Evolutionary conservation across 2,888 invertebrate genomes (phyloP).

Genomic region (Dastarcus helophoroides): DNA sequence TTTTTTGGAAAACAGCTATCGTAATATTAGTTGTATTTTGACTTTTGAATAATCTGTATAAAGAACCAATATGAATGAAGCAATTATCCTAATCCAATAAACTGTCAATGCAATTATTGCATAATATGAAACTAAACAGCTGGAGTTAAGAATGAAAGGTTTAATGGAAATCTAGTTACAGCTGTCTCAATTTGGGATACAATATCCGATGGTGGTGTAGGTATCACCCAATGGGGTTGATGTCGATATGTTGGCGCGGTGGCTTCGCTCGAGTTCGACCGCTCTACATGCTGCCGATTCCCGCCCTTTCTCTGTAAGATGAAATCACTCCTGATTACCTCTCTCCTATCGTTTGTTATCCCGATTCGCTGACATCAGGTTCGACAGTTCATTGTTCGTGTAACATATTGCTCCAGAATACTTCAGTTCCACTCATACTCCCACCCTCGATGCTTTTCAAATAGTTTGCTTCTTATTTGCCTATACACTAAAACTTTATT

Average conservation of each 20-base stretch:
- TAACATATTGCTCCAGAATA: conserved; percentile 32
- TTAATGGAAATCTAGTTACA: conserved; percentile 15
- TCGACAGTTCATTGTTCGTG: conserved; percentile 38
- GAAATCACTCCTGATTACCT: conserved; percentile 37
- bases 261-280: conserved; percentile 22
- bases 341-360: conserved; percentile 34
- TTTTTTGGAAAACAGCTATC: too few relatives aligned
- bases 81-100: too few relatives aligned
- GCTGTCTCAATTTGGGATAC: conserved; percentile 19
- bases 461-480: conserved; percentile 3
- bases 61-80: too few relatives aligned
- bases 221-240: conserved; percentile 19
- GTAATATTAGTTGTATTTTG: too few relatives aligned
- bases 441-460: neutral
- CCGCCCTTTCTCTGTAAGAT: conserved; percentile 39
- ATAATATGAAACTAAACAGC: too few relatives aligned
- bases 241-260: conserved; percentile 16
- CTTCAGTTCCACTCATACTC: conserved; percentile 1
- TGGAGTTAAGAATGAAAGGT: neutral
- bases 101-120: too few relatives aligned
- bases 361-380: conserved; percentile 37
- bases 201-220: conserved; percentile 15
- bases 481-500: too few relatives aligned
- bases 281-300: conserved; percentile 30
- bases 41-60: too few relatives aligned